phyloP scores from a whole-genome alignment of 1,140 invertebrate genomes.

The Bradynema listronoti region DNA sequence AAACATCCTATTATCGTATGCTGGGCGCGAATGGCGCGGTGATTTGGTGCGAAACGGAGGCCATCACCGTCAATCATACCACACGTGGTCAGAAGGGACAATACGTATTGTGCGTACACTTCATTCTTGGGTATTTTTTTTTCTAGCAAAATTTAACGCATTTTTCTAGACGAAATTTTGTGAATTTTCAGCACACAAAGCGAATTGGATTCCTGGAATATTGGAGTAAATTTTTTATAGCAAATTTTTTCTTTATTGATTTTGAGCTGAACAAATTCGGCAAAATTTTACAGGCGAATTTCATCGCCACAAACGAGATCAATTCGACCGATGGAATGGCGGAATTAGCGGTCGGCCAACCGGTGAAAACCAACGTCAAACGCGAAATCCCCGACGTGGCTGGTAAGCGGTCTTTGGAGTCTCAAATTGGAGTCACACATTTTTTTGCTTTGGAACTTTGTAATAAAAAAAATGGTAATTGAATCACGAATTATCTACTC shows the following conservation, averaged over 20 bases:
- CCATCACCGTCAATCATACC: constrained; percentile 47
- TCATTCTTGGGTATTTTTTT: constrained; percentile 33
- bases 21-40: constrained; percentile 39
- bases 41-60: constrained; percentile 48
- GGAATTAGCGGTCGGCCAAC: constrained; percentile 21
- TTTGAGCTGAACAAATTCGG: no score
- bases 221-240: no score
- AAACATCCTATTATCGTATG: constrained; percentile 46
- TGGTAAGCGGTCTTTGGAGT: constrained; percentile 16
- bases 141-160: not conserved
- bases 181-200: constrained; percentile 42
- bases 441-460: no score
- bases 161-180: no score
- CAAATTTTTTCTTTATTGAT: no score
- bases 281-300: no score
- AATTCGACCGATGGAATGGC: constrained; percentile 13
- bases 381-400: constrained; percentile 39
- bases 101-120: constrained; percentile 53
- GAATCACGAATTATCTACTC: no score
- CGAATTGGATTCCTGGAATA: constrained; percentile 30
- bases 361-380: constrained; percentile 35
- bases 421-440: no score
- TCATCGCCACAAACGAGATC: constrained; percentile 7
- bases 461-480: no score
- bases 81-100: constrained; percentile 47